Conservation (phyloP, 2,797 vertebrate genomes). For the Labeo calbasu region DNA sequence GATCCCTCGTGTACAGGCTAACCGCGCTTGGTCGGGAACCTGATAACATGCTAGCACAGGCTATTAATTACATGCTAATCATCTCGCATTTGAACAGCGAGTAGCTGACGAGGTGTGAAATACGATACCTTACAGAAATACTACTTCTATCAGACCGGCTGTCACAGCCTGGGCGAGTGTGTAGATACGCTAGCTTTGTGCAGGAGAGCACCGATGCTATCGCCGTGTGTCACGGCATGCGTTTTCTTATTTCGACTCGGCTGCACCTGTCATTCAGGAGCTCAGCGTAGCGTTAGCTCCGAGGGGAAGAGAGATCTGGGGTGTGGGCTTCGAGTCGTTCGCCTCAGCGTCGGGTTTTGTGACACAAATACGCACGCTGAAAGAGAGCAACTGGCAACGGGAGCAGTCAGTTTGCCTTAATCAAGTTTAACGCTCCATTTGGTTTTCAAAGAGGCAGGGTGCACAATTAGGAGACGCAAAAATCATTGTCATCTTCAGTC, state of each 20-base stretch:
- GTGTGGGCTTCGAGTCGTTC: constrained; percentile 22
- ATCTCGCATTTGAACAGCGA: constrained; percentile 73
- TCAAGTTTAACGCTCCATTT: constrained; percentile 77
- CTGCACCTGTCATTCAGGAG: constrained; percentile 80
- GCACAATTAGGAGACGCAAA: constrained; percentile 58
- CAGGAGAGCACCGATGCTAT: constrained; percentile 70
- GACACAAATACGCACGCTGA: constrained; percentile 37
- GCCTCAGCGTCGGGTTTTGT: constrained; percentile 39
- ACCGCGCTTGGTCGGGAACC: constrained; percentile 69
- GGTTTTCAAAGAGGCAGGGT: constrained; percentile 54
- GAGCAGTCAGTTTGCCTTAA: constrained; percentile 67
- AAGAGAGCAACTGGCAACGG: constrained; percentile 50
- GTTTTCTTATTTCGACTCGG: constrained; percentile 70
- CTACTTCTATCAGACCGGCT: constrained; percentile 48
- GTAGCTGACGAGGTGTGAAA: constrained; percentile 77
- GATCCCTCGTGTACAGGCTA: constrained; percentile 58
- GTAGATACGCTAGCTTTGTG: constrained; percentile 44
- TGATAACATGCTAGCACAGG: constrained; percentile 67
- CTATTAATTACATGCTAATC: constrained; percentile 75
- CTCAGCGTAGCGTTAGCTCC: constrained; percentile 66
- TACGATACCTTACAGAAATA: constrained; percentile 64
- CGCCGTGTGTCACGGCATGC: constrained; percentile 63
- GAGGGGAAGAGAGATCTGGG: constrained; percentile 50
- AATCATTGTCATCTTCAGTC: constrained; percentile 67
- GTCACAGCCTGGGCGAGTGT: constrained; percentile 39